Base-by-base conservation (phyloP, 2,888 invertebrate species). In the Drosophila cognata region DNA sequence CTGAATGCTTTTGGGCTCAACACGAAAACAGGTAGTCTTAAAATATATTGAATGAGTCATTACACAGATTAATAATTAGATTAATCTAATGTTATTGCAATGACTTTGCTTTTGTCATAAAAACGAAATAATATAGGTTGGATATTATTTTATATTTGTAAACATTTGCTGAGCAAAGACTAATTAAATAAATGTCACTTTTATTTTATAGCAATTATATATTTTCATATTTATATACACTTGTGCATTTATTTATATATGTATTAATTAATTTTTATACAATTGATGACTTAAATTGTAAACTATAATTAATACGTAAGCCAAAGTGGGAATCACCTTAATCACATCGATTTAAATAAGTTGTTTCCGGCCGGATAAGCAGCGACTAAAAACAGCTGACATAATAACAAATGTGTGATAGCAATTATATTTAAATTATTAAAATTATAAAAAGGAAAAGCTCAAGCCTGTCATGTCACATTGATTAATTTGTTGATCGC, bases 401-500 rank as follows among this genome's bases (percentile, higher is more conserved):
- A 28, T 10, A 25, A 35, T 21, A 35, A 53, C 1, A 21, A 36
- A 28, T 38, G 8, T 28, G 46, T 8, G 8, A 46, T 16, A 4
- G 11, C 10, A 28, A 18, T 18, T 25, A 36, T 55, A 55, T 28
- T 36, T 36, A 7, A 36, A 36, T 28, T 36, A n/a, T 36, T 13
- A 13, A 55, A 13, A 11, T n/a, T 7, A 55, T 28, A 36, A 55
- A 55, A 55, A 28, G 16, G 18, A 36, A 10, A 10, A 31, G 21
- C 29, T 57, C 21, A 18, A 43, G 57, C 31, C 10, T 25, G 29
- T 25, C 38, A 41, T 21, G 57, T 41, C 29, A 57, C 41, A 41
- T n/a, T 48, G 57, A 70, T 69, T 68, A 25, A 51, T 25, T 68
- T 48, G 48, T 29, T 48, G 56, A 69, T 67, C 33, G 51, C 28